Percentiles rank a stretch among this genome's conserved stretches.
Conservation (phyloP, 2,888 invertebrate genomes). For the Pemphredon lugubris region DNA sequence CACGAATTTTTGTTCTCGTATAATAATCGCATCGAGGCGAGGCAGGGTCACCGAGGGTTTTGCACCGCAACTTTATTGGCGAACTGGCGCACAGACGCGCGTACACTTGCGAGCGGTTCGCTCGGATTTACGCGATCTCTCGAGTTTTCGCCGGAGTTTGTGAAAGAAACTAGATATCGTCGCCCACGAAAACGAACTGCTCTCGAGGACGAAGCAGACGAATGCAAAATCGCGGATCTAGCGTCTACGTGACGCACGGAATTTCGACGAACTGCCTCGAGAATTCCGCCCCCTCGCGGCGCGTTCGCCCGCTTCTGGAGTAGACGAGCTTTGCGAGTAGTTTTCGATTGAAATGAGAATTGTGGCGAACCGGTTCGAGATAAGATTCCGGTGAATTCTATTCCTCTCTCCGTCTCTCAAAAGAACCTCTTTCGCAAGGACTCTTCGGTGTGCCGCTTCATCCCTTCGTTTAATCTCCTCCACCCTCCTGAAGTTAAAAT, state of each 20-base stretch:
- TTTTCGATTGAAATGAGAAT: not conserved
- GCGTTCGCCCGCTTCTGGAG: conserved; percentile 3
- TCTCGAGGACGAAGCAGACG: conserved; percentile 19
- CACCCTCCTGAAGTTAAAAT: too few relatives aligned
- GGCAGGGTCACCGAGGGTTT: conserved; percentile 53
- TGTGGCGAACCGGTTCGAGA: not conserved
- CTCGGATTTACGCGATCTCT: conserved; percentile 1
- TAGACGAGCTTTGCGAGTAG: conserved; percentile 5
- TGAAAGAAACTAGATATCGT: not conserved
- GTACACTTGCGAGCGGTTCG: conserved; percentile 19
- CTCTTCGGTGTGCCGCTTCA: not conserved
- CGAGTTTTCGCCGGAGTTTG: not conserved
- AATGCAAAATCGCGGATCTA: conserved; percentile 8
- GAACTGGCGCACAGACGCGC: conserved; percentile 11
- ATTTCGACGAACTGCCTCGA: not conserved
- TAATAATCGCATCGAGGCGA: conserved; percentile 64
- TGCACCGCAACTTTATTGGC: conserved; percentile 12
- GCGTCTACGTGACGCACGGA: not conserved
- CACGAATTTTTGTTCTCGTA: conserved; percentile 65
- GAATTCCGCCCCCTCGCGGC: not conserved
- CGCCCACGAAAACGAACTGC: conserved; percentile 13
- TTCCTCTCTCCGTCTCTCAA: not conserved
- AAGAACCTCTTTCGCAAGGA: not conserved
- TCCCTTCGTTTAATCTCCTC: not conserved
- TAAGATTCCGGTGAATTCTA: not conserved